phyloP scores from a whole-genome alignment of 2,797 vertebrate genomes.

The Mareca penelope region DNA sequence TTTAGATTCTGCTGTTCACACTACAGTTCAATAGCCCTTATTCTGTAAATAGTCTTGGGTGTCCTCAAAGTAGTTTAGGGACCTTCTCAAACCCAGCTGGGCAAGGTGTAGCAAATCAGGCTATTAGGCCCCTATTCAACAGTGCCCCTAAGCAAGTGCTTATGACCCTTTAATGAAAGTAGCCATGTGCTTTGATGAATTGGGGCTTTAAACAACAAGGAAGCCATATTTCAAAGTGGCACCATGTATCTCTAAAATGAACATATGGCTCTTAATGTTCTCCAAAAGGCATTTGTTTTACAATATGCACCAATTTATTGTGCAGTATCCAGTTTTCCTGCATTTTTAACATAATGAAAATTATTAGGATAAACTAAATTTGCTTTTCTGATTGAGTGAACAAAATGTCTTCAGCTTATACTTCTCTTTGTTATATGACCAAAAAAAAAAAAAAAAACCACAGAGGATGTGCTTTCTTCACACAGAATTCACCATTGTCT shows the following conservation, averaged over 20 bases:
- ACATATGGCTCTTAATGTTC: slow-evolving; percentile 21
- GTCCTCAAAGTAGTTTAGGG: neutral
- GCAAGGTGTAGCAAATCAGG: neutral
- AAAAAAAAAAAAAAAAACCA: neutral
- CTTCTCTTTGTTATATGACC: neutral
- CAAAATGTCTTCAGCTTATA: neutral
- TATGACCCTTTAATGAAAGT: neutral
- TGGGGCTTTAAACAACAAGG: neutral
- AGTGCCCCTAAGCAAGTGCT: neutral
- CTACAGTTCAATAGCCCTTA: neutral
- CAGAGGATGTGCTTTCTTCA: neutral
- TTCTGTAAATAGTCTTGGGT: neutral
- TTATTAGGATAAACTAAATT: slow-evolving; percentile 7
- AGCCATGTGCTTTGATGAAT: neutral
- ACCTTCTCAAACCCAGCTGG: neutral
- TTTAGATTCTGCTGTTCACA: neutral
- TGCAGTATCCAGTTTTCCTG: slow-evolving; percentile 16
- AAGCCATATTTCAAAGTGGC: slow-evolving; percentile 25
- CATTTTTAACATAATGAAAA: slow-evolving; percentile 34
- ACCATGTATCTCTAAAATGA: neutral
- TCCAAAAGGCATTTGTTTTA: slow-evolving; percentile 49
- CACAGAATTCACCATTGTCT: slow-evolving; percentile 27
- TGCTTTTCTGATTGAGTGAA: neutral
- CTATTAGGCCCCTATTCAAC: neutral
- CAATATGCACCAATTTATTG: neutral